Percentiles rank a stretch among this genome's conserved stretches.
These are phyloP conservation scores for Lagria hirta DNA, from an alignment of 2,888 invertebrate species.

Conservation along the genomic window DNA sequence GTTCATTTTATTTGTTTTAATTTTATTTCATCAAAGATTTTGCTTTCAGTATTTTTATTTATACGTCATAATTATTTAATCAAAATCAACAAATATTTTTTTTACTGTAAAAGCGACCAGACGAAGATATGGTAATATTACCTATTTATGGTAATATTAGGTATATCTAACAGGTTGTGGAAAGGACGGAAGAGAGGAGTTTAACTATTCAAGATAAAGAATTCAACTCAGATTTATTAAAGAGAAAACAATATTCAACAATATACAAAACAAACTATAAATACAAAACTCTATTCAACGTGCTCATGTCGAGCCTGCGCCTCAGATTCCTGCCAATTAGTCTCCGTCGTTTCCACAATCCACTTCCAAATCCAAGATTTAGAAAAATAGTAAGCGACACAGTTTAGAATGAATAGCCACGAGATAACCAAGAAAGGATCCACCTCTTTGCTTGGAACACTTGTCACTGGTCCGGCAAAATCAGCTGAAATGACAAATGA, in stretches of 20 bases:
- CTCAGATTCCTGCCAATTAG: conserved; percentile 86
- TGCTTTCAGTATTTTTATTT: too few relatives aligned
- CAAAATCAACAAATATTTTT: too few relatives aligned
- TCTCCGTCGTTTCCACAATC: conserved; percentile 80
- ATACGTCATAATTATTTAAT: too few relatives aligned
- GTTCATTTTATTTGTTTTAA: too few relatives aligned
- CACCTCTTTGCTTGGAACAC: conserved; percentile 71
- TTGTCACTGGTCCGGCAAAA: conserved; percentile 79
- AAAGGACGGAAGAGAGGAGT: too few relatives aligned
- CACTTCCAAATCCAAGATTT: conserved; percentile 76
- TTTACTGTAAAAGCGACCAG: too few relatives aligned
- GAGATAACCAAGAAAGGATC: conserved; percentile 82
- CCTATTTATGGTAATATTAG: too few relatives aligned
- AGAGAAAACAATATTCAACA: neutral
- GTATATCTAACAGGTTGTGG: too few relatives aligned
- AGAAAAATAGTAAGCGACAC: conserved; percentile 73
- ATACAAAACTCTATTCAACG: conserved; percentile 46
- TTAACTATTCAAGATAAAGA: neutral
- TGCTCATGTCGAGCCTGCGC: conserved; percentile 75
- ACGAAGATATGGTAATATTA: too few relatives aligned
- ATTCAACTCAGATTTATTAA: neutral
- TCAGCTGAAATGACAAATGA: conserved; percentile 72
- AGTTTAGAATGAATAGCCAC: conserved; percentile 81
- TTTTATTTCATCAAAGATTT: too few relatives aligned
- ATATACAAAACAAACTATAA: conserved; percentile 8